phyloP scores from a whole-genome alignment of 2,888 invertebrate species.

The Frankliniella fusca region DNA sequence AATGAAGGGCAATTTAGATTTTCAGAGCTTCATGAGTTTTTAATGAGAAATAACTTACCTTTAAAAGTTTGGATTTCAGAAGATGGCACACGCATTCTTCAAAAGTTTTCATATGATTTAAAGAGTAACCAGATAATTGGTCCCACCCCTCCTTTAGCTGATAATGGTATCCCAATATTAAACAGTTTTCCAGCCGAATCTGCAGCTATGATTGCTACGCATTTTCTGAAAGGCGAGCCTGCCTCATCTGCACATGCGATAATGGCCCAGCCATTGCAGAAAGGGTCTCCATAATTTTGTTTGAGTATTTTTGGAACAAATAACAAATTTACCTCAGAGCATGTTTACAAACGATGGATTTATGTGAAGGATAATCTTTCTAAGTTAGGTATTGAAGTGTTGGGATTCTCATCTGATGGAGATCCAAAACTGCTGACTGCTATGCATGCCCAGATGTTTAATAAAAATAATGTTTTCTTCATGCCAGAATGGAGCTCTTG shows the following conservation, averaged over 20 bases:
- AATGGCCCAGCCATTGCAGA: slow-evolving; percentile 10
- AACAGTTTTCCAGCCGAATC: neutral
- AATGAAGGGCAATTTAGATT: neutral
- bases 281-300: neutral
- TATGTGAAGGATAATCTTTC: neutral
- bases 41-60: neutral
- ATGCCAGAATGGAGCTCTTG: neutral
- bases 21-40: neutral
- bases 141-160: neutral
- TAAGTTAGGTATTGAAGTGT: too few relatives aligned
- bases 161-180: neutral
- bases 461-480: neutral
- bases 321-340: neutral
- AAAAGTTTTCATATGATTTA: neutral
- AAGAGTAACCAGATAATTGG: neutral
- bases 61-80: neutral
- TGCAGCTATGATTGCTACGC: neutral
- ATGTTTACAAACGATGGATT: neutral
- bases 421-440: neutral
- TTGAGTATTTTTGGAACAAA: neutral
- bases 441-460: neutral
- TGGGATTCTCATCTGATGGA: neutral
- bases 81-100: neutral
- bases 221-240: neutral
- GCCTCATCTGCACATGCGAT: neutral